Base-by-base conservation (phyloP, 1,140 invertebrate species). In the Manduca sexta region DNA sequence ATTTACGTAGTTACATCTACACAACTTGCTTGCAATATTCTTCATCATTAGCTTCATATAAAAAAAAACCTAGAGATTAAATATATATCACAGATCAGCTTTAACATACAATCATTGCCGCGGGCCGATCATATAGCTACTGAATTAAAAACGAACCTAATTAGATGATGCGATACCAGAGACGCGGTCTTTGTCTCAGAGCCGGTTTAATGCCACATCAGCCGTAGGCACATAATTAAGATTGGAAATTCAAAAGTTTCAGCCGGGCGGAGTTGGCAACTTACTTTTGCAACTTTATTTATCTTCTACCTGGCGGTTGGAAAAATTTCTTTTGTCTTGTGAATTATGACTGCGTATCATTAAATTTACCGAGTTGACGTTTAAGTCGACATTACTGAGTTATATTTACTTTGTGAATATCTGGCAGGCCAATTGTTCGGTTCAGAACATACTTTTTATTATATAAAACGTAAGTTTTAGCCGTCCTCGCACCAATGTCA, bases 201-300 rank as follows among this genome's bases (percentile, higher is more conserved):
- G 47, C 42, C 48, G 44, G 46, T 46, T 47, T 47, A 42, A 26
- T 31, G 35, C 34, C 30, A 39, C 14, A 38, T 47, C 45, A 12
- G 10, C 17, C 39, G 10, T 8, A 12, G 21, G 34, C 40, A 52
- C 50, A 55, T 54, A 58, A 65, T 61, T 61, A 59, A 50, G 21
- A 41, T 44, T 43, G 42, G 43, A 45, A 60, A 54, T 56, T 49
- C 46, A 47, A 47, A 59, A 55, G 37, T 60, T 57, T 21, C 10
- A 44, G 45, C 39, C 16, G 34, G 26, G 41, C 34, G 8, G 2
- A 35, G 4, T 12, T 12, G 13, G 33, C 5, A 43, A 43, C 8
- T 43, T 43, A 21, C 41, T 52, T 54, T 50, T n/a, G 15, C 17
- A 54, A 54, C 46, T 63, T 64, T 44, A 40, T 56, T 61, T 51